These are phyloP conservation scores for Andrena haemorrhoa DNA, from an alignment of 2,888 invertebrate species.

Conservation along the genomic window DNA sequence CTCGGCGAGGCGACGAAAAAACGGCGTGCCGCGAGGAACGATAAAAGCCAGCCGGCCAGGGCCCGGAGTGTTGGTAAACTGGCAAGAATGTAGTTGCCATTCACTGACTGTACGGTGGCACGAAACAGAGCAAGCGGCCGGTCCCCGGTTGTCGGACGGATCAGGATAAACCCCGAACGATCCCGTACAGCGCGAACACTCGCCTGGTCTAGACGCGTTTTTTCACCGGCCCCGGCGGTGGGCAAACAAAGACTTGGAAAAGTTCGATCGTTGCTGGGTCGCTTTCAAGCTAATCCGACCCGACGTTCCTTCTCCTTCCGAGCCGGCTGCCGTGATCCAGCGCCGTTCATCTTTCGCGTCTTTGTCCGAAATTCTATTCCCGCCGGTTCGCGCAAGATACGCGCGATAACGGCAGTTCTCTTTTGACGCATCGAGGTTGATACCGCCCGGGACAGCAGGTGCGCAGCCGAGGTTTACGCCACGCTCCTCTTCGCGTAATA, in stretches of 20 bases:
- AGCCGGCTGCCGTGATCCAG: slow-evolving; percentile 27
- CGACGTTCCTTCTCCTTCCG: slow-evolving; percentile 31
- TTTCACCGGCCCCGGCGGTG: slow-evolving; percentile 62
- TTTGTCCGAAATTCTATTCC: not conserved
- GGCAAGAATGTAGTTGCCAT: slow-evolving; percentile 62
- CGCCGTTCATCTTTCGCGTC: slow-evolving; percentile 23
- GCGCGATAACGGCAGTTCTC: not conserved
- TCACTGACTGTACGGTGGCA: slow-evolving; percentile 61
- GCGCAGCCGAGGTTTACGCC: too few relatives aligned
- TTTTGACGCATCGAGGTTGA: not conserved
- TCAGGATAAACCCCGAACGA: slow-evolving; percentile 64
- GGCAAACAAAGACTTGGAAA: slow-evolving; percentile 70
- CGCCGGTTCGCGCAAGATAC: not conserved
- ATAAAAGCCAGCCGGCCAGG: slow-evolving; percentile 48
- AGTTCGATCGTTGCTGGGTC: slow-evolving; percentile 67
- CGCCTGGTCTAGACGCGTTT: slow-evolving; percentile 73
- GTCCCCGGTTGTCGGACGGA: slow-evolving; percentile 51
- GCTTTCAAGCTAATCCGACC: slow-evolving; percentile 58
- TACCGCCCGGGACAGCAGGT: too few relatives aligned
- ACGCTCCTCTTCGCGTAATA: too few relatives aligned
- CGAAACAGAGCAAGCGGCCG: slow-evolving; percentile 60
- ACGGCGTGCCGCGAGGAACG: slow-evolving; percentile 52
- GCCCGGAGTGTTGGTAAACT: slow-evolving; percentile 51
- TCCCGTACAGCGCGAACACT: slow-evolving; percentile 58
- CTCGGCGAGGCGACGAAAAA: slow-evolving; percentile 37